Conservation (phyloP, 2,113 vertebrate species). For the Leucosticte australis region DNA sequence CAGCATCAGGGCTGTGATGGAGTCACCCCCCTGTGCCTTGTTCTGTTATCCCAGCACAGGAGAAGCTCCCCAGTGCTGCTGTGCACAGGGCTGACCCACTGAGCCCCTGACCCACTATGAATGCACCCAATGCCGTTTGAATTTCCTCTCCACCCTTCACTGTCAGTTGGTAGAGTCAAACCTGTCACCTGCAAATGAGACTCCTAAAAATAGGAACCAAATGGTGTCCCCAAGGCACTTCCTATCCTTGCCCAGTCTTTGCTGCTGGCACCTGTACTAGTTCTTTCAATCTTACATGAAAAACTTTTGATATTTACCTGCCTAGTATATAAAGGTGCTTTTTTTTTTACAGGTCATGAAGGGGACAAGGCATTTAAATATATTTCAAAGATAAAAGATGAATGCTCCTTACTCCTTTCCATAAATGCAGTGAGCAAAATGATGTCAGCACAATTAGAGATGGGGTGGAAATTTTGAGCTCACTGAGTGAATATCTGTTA, state of each 20-base stretch:
- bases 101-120: not conserved
- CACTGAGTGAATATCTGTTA: slow-evolving; percentile 2
- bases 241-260: not conserved
- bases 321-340: not conserved
- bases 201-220: not conserved
- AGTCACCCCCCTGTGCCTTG: not conserved
- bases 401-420: not conserved
- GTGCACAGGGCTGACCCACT: accelerated
- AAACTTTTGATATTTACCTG: not conserved
- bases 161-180: not conserved
- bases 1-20: not conserved
- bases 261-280: not conserved
- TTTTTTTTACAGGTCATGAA: not conserved
- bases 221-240: not conserved
- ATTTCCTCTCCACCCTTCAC: not conserved
- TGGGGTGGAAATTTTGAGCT: slow-evolving; percentile 41
- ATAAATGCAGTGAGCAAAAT: not conserved
- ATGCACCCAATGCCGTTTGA: not conserved
- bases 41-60: not conserved
- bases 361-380: not conserved
- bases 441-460: slow-evolving; percentile 6
- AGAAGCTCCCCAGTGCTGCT: not conserved
- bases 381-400: not conserved
- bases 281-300: not conserved
- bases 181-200: not conserved